These are phyloP conservation scores for Hormaphis cornu DNA, from an alignment of 1,140 invertebrate species.

Conservation along the genomic window DNA sequence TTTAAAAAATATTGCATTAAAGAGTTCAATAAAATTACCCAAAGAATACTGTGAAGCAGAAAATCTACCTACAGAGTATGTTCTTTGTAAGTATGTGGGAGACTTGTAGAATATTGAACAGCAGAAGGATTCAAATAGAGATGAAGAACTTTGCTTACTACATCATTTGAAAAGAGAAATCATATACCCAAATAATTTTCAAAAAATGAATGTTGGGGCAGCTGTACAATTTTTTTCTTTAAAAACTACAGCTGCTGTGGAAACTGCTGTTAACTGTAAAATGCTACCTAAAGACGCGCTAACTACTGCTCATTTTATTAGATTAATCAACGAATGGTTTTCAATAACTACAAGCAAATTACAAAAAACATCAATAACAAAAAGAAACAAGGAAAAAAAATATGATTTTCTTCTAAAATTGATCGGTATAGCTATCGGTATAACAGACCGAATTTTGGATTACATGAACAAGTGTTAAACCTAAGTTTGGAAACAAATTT, in stretches of 20 bases:
- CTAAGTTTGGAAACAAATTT: too few species aligned
- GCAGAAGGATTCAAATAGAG: neutral
- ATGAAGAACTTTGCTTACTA: neutral
- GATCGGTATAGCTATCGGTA: neutral
- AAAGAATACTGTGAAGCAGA: neutral
- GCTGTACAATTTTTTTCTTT: conserved; percentile 15
- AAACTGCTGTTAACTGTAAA: neutral
- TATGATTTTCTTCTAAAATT: neutral
- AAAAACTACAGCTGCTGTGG: conserved; percentile 14
- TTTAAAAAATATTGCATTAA: conserved; percentile 5
- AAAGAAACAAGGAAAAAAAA: conserved; percentile 10
- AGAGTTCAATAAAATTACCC: neutral
- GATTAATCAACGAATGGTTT: conserved; percentile 13
- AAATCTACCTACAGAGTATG: neutral
- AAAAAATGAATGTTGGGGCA: conserved; percentile 10
- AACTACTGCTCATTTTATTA: conserved; percentile 16
- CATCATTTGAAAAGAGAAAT: neutral
- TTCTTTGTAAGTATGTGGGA: neutral
- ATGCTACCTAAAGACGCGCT: conserved; percentile 4
- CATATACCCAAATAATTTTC: conserved; percentile 5
- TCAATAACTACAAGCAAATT: neutral
- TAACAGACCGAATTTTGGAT: neutral
- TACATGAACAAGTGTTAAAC: too few species aligned
- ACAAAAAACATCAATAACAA: conserved; percentile 14
- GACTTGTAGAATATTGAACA: neutral